Conservation (phyloP, 2,113 vertebrate species). For the Psittacara wagleri region DNA sequence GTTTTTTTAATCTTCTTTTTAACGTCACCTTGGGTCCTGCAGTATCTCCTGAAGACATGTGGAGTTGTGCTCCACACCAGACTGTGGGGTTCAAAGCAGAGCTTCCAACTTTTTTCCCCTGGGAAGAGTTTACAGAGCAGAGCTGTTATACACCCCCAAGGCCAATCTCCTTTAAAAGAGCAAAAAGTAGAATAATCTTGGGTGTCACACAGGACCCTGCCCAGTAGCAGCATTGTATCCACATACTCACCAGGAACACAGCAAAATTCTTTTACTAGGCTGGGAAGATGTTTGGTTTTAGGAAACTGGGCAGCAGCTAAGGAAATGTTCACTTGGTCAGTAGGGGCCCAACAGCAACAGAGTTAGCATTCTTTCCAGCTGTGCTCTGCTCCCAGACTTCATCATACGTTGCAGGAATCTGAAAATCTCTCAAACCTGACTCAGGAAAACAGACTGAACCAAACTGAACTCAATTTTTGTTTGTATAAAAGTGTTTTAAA, state of each 20-base stretch:
- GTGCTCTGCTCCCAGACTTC: background rate
- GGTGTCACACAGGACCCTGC: background rate
- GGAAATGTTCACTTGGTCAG: background rate
- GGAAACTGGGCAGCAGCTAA: constrained; percentile 5
- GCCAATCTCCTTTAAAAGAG: background rate
- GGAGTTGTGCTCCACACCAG: background rate
- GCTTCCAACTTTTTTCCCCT: too few relatives aligned
- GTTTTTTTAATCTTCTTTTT: background rate
- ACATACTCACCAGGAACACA: constrained; percentile 28
- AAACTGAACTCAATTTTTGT: background rate
- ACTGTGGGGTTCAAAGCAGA: too few relatives aligned
- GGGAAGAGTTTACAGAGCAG: background rate
- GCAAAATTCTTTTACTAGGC: background rate
- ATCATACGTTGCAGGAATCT: background rate
- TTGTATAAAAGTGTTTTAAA: background rate
- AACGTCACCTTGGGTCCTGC: fast-evolving
- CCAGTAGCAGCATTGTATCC: constrained; percentile 6
- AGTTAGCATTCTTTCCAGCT: background rate
- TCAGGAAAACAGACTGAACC: background rate
- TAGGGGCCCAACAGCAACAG: background rate
- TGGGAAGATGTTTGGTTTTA: constrained; percentile 13
- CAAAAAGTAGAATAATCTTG: background rate
- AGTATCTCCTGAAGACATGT: background rate
- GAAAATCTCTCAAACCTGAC: background rate
- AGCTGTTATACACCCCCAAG: background rate